These are phyloP conservation scores for Merodon equestris DNA, from an alignment of 2,888 invertebrate species.

Conservation along the genomic window DNA sequence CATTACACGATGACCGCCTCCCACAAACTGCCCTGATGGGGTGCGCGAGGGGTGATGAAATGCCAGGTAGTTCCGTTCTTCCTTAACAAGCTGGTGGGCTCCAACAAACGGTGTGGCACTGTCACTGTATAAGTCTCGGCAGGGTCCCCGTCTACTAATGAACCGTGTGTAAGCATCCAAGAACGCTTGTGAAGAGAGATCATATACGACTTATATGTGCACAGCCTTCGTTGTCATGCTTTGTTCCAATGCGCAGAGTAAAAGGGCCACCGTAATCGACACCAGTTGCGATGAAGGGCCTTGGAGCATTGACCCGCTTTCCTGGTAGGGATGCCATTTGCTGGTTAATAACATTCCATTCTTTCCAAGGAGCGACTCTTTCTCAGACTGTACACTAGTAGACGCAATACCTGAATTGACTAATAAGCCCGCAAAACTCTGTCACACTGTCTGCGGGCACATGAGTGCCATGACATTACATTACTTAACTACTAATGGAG, in stretches of 20 bases:
- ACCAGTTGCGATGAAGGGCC: slow-evolving; percentile 25
- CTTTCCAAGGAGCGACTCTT: too few species aligned
- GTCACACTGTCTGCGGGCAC: too few species aligned
- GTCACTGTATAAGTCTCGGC: slow-evolving; percentile 39
- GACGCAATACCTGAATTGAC: slow-evolving; percentile 12
- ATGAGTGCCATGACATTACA: too few species aligned
- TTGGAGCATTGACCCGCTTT: slow-evolving; percentile 16
- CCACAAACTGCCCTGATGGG: too few species aligned
- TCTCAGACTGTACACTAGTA: slow-evolving; percentile 17
- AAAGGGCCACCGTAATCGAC: slow-evolving; percentile 40
- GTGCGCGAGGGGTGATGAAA: too few species aligned
- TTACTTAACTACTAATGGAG: too few species aligned
- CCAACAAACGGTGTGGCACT: slow-evolving; percentile 36
- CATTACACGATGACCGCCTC: too few species aligned
- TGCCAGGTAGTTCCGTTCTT: too few species aligned
- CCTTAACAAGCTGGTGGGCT: slow-evolving; percentile 16
- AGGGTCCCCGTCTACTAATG: slow-evolving; percentile 40
- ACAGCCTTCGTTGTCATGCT: slow-evolving; percentile 26
- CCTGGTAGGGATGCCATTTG: slow-evolving; percentile 33
- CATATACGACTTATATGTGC: slow-evolving; percentile 32
- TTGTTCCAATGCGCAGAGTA: slow-evolving; percentile 20
- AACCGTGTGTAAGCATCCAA: slow-evolving; percentile 34
- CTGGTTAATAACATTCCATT: slow-evolving; percentile 33
- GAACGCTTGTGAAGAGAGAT: slow-evolving; percentile 37
- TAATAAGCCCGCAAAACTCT: too few species aligned